Base-by-base conservation (phyloP, 2,113 vertebrate species). In the Ceyx cyanopectus region DNA sequence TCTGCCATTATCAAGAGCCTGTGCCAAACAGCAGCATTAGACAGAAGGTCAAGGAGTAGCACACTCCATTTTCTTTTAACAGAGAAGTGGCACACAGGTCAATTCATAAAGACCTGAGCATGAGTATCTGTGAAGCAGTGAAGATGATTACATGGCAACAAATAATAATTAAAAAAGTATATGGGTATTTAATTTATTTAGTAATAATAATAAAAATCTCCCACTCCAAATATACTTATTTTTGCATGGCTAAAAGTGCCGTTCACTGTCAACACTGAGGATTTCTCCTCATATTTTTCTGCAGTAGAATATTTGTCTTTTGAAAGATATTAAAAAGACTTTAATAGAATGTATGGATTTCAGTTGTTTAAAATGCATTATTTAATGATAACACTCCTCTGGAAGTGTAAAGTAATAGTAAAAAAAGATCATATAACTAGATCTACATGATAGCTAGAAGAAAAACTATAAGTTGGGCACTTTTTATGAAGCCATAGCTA, bases 401-500 rank as follows among this genome's bases (percentile, higher is more conserved):
- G n/a, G 16, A 87, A 89, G 7, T 46, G 19, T 22, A 34, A 29
- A 45, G 46, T 16, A 65, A 14, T 51, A 69, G 78, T 67, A 69
- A 89, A 80, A 21, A 5, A 2, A 2, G 32, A 15, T 15, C 45
- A 60, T 73, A 67, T 1, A 7, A 82, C 54, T 89, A 73, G 24
- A 82, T 85, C 84, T 85, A 76, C 62, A 80, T 63, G 72, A 77
- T 87, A 92, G 43, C 41, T 79, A 50, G 54, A 73, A 87, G 86
- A 74, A 90, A 72, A 85, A 40, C n/a, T 89, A 75, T 81, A 93
- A 87, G 37, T 92, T 80, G 76, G 90, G 51, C 72, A 69, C 18
- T 92, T 96, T 96, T 95, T 90, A 84, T 84, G 95, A 92, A 94
- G 61, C 80, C 60, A 82, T 60, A 93, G 57, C 19, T 74, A 96